These are phyloP conservation scores for Zapornia atra DNA, from an alignment of 2,113 vertebrate genomes.

Conservation along the genomic window DNA sequence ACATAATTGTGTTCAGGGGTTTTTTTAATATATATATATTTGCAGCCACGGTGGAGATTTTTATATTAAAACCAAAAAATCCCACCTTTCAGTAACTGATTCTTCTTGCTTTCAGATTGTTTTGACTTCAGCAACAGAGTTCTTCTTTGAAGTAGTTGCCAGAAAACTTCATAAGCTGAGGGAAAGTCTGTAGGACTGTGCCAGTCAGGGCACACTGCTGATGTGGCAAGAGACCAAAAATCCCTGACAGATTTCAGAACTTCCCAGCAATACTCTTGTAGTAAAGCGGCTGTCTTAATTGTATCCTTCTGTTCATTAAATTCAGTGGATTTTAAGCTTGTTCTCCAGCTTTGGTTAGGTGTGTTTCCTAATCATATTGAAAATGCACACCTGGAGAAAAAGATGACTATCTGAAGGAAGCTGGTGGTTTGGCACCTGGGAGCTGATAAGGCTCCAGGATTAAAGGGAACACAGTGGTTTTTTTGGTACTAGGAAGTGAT, in stretches of 20 bases:
- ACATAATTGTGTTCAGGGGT: neutral
- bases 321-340: neutral
- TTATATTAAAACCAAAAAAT: neutral
- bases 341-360: neutral
- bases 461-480: neutral
- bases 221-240: neutral
- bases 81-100: neutral
- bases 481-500: neutral
- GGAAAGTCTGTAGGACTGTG: neutral
- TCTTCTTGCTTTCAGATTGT: slow-evolving; percentile 1
- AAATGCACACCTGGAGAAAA: neutral
- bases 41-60: neutral
- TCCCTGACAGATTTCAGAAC: neutral
- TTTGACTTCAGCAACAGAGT: neutral
- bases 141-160: slow-evolving; percentile 3
- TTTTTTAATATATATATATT: neutral
- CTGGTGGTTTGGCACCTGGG: neutral
- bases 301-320: neutral
- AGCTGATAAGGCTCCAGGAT: neutral
- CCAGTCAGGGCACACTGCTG: neutral
- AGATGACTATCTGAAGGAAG: neutral
- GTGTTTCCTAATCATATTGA: neutral
- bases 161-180: neutral
- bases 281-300: neutral
- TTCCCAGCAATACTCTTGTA: neutral